Percentiles rank a stretch among this genome's conserved stretches.
Evolutionary conservation across 53 echinoderm and acorn worm species (phyloP).

Genomic region (Antedon mediterranea): DNA sequence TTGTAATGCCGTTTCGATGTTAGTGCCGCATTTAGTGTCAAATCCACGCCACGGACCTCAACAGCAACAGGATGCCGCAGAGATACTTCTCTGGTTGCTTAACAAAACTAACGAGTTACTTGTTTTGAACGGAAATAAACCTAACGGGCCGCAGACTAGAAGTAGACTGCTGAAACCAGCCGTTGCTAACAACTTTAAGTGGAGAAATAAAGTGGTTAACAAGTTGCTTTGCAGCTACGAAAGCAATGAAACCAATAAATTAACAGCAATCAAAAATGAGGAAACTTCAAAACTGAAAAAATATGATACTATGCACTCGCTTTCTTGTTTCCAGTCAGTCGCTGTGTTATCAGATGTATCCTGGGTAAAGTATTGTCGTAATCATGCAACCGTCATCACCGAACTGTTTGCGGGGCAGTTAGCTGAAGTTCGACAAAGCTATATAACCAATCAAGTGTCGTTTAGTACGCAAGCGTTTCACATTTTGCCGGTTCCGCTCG

Average conservation of each 20-base stretch:
- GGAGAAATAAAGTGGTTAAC: neutral
- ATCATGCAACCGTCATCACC: constrained; percentile 9
- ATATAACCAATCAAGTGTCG: constrained; percentile 6
- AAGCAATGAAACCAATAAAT: neutral
- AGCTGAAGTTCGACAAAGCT: constrained; percentile 14
- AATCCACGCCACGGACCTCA: constrained; percentile 12
- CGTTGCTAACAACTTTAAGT: neutral
- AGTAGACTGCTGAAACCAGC: neutral
- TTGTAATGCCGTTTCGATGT: constrained; percentile 12
- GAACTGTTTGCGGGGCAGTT: constrained; percentile 28
- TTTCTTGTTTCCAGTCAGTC: constrained; percentile 9
- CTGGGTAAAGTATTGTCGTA: constrained; percentile 12
- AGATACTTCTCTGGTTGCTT: constrained; percentile 26
- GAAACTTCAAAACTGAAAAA: neutral
- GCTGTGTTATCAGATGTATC: constrained; percentile 14
- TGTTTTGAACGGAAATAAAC: neutral
- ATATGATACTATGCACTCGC: constrained; percentile 16
- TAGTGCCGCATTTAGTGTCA: constrained; percentile 11
- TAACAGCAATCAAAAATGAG: neutral
- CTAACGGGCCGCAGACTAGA: neutral
- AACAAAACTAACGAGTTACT: constrained; percentile 16
- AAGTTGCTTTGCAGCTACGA: neutral
- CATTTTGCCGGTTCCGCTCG: constrained; percentile 21
- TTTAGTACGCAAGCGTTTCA: constrained; percentile 25
- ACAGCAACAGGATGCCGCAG: constrained; percentile 34